These are phyloP conservation scores for Deilephila elpenor DNA, from an alignment of 2,888 invertebrate genomes.

Conservation along the genomic window DNA sequence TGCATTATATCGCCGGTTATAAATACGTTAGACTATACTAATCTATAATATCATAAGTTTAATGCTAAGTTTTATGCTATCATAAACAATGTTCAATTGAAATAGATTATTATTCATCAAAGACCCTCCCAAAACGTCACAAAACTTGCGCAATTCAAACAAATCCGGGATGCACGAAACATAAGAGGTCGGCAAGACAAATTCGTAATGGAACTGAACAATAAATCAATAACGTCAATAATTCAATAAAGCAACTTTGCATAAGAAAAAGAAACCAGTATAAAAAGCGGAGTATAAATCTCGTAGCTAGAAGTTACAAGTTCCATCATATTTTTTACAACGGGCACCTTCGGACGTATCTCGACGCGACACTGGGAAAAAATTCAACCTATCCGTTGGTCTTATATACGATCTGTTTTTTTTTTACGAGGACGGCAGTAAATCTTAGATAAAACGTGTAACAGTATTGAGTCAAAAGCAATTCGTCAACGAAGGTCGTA, in stretches of 20 bases:
- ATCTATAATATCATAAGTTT: too few species aligned
- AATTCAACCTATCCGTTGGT: not conserved
- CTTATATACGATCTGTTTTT: not conserved
- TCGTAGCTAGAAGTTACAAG: not conserved
- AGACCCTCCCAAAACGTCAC: not conserved
- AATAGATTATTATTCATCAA: not conserved
- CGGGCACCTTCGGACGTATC: not conserved
- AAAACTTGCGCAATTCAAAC: not conserved
- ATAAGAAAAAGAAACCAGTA: not conserved
- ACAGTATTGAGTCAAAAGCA: constrained; percentile 32
- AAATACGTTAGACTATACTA: too few species aligned
- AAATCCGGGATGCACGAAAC: not conserved
- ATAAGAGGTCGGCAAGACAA: not conserved
- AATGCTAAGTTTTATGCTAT: too few species aligned
- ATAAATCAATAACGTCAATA: not conserved
- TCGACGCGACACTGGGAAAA: not conserved
- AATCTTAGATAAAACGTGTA: constrained; percentile 36
- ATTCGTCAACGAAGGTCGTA: constrained; percentile 37
- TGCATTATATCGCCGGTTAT: too few species aligned
- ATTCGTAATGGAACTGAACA: not conserved
- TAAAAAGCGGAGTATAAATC: not conserved
- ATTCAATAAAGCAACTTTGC: not conserved
- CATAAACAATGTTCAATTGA: too few species aligned
- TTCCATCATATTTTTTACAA: not conserved
- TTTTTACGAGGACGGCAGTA: constrained; percentile 19